phyloP scores from a whole-genome alignment of 2,888 invertebrate species.

The Lasioglossum zephyrum region DNA sequence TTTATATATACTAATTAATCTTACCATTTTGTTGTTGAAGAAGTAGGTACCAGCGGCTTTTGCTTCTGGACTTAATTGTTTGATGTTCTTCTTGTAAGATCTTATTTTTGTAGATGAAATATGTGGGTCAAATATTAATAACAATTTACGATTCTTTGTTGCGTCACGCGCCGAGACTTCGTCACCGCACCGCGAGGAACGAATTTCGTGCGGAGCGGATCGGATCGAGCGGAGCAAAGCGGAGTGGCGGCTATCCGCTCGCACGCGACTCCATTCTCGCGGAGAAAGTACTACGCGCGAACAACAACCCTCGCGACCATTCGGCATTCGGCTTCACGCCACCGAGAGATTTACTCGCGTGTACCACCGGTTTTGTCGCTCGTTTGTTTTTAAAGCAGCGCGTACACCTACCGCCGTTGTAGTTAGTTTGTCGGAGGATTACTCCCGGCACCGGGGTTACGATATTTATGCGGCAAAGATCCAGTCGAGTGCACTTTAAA shows the following conservation, averaged over 20 bases:
- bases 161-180: not conserved
- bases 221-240: not conserved
- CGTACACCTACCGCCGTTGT: conserved; percentile 26
- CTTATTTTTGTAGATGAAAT: no score
- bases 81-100: no score
- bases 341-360: conserved; percentile 38
- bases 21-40: no score
- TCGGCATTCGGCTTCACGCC: conserved; percentile 34
- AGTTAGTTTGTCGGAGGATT: conserved; percentile 35
- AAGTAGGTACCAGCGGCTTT: no score
- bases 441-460: conserved; percentile 29
- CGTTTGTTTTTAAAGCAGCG: conserved; percentile 41
- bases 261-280: conserved; percentile 57
- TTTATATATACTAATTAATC: no score
- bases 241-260: conserved; percentile 28
- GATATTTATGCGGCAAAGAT: conserved; percentile 37
- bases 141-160: not conserved
- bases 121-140: no score
- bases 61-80: no score
- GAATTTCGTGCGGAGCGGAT: not conserved
- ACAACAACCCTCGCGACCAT: conserved; percentile 50
- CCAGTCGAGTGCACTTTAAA: conserved; percentile 24
- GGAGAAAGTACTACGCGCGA: conserved; percentile 63
- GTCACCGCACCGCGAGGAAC: not conserved
- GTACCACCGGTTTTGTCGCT: conserved; percentile 40